These are phyloP conservation scores for Zoanthus sociatus DNA, from an alignment of 92 coral and sea anemone genomes.

Conservation along the genomic window DNA sequence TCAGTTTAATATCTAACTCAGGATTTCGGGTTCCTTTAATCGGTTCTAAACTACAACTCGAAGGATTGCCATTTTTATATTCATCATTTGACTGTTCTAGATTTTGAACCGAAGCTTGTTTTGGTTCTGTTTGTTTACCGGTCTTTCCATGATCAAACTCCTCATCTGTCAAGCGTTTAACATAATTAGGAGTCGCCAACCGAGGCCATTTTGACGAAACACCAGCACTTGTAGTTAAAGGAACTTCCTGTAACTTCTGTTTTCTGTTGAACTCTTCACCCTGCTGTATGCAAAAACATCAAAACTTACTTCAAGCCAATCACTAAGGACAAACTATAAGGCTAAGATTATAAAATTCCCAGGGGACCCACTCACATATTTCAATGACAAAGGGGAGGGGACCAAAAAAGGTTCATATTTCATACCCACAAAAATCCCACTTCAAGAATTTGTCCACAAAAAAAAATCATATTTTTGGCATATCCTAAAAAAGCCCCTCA, in stretches of 20 bases:
- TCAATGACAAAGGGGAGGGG: no score
- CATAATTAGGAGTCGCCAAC: neutral
- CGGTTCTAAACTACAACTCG: neutral
- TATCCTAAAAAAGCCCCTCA: no score
- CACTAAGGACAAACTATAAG: no score
- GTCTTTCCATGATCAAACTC: neutral
- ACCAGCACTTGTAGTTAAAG: neutral
- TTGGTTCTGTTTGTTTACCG: neutral
- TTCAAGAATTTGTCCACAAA: no score
- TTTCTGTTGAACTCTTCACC: neutral
- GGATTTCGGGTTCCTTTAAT: neutral
- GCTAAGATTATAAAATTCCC: no score
- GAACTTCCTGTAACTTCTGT: slow-evolving; percentile 4
- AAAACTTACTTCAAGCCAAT: neutral
- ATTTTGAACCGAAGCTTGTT: neutral
- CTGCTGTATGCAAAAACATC: neutral
- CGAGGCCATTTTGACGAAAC: slow-evolving; percentile 9
- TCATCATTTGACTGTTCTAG: neutral
- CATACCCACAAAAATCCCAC: no score
- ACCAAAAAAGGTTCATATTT: no score
- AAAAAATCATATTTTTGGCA: no score
- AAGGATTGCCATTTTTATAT: neutral
- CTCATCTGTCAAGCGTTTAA: neutral
- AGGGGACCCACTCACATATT: no score
- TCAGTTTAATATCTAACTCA: neutral